phyloP scores from a whole-genome alignment of 2,888 invertebrate species.

The Drosophila buzzatii region DNA sequence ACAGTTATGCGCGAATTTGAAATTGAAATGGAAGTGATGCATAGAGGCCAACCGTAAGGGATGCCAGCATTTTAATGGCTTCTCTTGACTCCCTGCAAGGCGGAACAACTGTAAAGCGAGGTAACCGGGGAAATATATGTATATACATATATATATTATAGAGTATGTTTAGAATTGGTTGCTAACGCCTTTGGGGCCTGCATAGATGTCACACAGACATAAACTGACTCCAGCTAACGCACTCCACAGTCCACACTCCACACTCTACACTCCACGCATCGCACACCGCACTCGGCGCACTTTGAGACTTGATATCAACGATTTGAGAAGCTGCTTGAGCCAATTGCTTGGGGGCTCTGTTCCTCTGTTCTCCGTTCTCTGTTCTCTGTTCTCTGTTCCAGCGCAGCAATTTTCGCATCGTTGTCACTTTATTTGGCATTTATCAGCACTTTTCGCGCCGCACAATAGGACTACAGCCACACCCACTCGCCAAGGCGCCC shows the following conservation, averaged over 20 bases:
- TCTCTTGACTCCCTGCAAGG: slow-evolving; percentile 37
- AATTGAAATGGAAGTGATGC: slow-evolving; percentile 56
- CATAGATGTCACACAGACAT: slow-evolving; percentile 31
- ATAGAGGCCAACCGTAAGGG: slow-evolving; percentile 18
- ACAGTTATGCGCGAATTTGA: slow-evolving; percentile 64
- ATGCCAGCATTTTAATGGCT: slow-evolving; percentile 34
- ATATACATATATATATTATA: slow-evolving; percentile 13
- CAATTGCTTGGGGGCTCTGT: slow-evolving; percentile 60
- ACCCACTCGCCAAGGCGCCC: slow-evolving; percentile 7
- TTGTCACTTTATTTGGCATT: slow-evolving; percentile 80
- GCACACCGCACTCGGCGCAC: slow-evolving; percentile 17
- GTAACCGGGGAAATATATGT: slow-evolving; percentile 5
- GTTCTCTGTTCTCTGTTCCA: slow-evolving; percentile 9
- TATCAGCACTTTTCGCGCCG: slow-evolving; percentile 60
- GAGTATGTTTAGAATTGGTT: slow-evolving; percentile 34
- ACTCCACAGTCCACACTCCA: too few species aligned
- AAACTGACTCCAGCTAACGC: slow-evolving; percentile 13
- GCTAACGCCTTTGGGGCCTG: slow-evolving; percentile 30
- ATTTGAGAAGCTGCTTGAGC: slow-evolving; percentile 61
- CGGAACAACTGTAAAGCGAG: slow-evolving; percentile 44
- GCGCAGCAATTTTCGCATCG: slow-evolving; percentile 60
- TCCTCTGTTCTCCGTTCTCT: slow-evolving; percentile 16
- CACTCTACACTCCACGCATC: too few species aligned
- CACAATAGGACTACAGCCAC: slow-evolving; percentile 26
- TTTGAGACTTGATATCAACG: slow-evolving; percentile 62